Percentiles rank a stretch among this genome's conserved stretches.
phyloP scores from a whole-genome alignment of 92 coral and sea anemone species.

The Phenganax subtilis region DNA sequence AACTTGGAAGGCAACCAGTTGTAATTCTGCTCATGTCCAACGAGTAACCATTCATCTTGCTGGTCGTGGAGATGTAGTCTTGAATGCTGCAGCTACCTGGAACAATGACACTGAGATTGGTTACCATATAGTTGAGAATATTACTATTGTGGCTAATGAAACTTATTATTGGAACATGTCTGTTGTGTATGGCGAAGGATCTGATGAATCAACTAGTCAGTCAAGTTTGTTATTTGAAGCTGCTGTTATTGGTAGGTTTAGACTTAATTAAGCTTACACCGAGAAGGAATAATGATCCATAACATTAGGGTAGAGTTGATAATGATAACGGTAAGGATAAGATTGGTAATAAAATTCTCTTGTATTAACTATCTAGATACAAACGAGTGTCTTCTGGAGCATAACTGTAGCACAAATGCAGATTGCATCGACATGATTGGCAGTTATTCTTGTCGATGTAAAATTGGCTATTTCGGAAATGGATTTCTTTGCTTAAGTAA shows the following conservation, averaged over 20 bases:
- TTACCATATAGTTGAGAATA: conserved; percentile 34
- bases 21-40: conserved; percentile 33
- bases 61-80: neutral
- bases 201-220: conserved; percentile 21
- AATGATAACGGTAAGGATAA: neutral
- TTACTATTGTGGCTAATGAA: conserved; percentile 7
- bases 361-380: neutral
- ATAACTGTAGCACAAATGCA: neutral
- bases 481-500: conserved; percentile 19
- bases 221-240: conserved; percentile 24
- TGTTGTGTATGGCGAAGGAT: conserved; percentile 30
- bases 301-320: neutral
- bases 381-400: neutral
- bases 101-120: conserved; percentile 31
- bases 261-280: neutral
- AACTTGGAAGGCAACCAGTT: conserved; percentile 41
- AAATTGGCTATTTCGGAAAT: neutral
- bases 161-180: conserved; percentile 28
- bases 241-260: conserved; percentile 23
- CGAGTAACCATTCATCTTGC: conserved; percentile 3
- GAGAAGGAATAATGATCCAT: too few species aligned
- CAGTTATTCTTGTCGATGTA: conserved; percentile 15
- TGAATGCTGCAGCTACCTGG: conserved; percentile 9
- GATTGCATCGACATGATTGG: neutral
- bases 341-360: neutral